phyloP scores from a whole-genome alignment of 2,888 invertebrate genomes.

The Diaperis boleti region DNA sequence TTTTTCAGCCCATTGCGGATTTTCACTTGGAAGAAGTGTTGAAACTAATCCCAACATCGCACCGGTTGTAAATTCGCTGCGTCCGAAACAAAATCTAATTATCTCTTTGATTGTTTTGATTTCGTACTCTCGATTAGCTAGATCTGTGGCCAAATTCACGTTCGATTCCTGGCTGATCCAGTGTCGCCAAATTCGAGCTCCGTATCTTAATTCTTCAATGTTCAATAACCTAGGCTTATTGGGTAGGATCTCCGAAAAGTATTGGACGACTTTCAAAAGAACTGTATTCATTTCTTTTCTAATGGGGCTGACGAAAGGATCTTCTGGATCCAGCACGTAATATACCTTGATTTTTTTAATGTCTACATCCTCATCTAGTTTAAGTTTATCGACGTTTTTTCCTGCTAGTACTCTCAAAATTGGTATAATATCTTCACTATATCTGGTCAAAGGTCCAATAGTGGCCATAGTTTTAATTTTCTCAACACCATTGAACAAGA shows the following conservation, averaged over 20 bases:
- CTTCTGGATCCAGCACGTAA: slow-evolving; percentile 82
- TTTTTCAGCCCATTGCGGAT: slow-evolving; percentile 74
- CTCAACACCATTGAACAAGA: slow-evolving; percentile 78
- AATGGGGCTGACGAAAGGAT: slow-evolving; percentile 79
- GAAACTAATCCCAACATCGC: slow-evolving; percentile 77
- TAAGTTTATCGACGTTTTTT: slow-evolving; percentile 68
- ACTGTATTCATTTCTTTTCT: slow-evolving; percentile 73
- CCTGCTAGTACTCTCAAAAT: slow-evolving; percentile 77
- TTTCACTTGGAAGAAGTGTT: slow-evolving; percentile 74
- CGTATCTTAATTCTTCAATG: slow-evolving; percentile 68
- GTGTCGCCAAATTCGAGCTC: slow-evolving; percentile 79
- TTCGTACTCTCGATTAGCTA: slow-evolving; percentile 73
- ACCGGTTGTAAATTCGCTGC: slow-evolving; percentile 75
- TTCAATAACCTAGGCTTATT: slow-evolving; percentile 57
- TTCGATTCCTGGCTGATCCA: slow-evolving; percentile 79
- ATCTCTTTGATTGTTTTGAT: slow-evolving; percentile 70
- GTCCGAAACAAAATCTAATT: slow-evolving; percentile 71
- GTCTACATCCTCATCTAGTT: slow-evolving; percentile 73
- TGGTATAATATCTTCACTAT: slow-evolving; percentile 83
- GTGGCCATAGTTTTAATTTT: slow-evolving; percentile 82
- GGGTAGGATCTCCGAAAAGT: slow-evolving; percentile 62
- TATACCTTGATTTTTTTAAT: slow-evolving; percentile 78
- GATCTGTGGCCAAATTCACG: slow-evolving; percentile 70
- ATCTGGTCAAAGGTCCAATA: slow-evolving; percentile 85
- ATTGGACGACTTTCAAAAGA: slow-evolving; percentile 57